phyloP scores from a whole-genome alignment of 2,888 invertebrate species.

The Neoascia interrupta region DNA sequence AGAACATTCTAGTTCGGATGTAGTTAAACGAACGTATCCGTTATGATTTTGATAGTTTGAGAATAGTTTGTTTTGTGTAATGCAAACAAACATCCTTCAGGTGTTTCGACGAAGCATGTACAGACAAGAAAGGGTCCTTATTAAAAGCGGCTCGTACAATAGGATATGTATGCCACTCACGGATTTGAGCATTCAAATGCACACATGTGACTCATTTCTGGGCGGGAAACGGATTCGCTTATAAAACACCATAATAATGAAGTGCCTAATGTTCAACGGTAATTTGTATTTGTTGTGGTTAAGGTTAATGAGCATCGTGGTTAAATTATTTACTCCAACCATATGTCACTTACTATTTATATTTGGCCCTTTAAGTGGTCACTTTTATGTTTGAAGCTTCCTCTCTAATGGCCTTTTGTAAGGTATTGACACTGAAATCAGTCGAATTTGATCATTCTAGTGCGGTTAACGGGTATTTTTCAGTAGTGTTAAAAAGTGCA shows the following conservation, averaged over 20 bases:
- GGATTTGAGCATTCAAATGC: neutral
- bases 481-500: neutral
- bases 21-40: conserved; percentile 22
- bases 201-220: neutral
- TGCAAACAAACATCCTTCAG: too few species aligned
- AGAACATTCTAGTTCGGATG: too few species aligned
- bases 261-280: conserved; percentile 14
- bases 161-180: too few species aligned
- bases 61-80: too few species aligned
- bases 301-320: conserved; percentile 42
- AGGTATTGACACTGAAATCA: too few species aligned
- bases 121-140: too few species aligned
- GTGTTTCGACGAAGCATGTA: too few species aligned
- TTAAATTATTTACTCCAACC: conserved; percentile 51
- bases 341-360: conserved; percentile 47
- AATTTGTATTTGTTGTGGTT: conserved; percentile 45
- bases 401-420: neutral
- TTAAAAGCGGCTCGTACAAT: too few species aligned
- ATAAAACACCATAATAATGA: conserved; percentile 23
- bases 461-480: neutral
- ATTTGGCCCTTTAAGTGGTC: conserved; percentile 4
- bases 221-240: conserved; percentile 4
- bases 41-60: conserved; percentile 66
- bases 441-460: conserved; percentile 20
- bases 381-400: conserved; percentile 2